phyloP scores from a whole-genome alignment of 2,113 vertebrate genomes.

The Dicaeum eximium region DNA sequence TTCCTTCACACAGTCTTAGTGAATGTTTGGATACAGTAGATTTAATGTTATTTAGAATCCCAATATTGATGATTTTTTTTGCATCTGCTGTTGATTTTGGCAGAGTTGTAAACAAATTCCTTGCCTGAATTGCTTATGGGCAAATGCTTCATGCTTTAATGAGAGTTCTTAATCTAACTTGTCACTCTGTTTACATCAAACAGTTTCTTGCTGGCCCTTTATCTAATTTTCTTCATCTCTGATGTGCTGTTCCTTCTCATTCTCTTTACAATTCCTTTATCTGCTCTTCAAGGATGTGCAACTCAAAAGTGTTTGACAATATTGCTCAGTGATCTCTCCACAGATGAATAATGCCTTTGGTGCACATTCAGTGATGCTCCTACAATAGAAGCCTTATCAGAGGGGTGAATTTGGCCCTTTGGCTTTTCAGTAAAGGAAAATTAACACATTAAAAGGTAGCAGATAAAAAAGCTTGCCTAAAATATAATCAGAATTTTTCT shows the following conservation, averaged over 20 bases:
- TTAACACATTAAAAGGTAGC: conserved; percentile 58
- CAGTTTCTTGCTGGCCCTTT: conserved; percentile 48
- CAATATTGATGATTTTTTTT: not conserved
- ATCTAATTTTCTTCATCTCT: conserved; percentile 53
- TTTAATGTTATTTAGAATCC: conserved; percentile 9
- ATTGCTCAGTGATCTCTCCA: not conserved
- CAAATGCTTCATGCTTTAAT: conserved; percentile 50
- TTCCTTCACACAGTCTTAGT: not conserved
- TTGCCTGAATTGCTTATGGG: conserved; percentile 25
- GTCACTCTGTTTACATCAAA: conserved; percentile 59
- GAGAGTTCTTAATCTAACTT: conserved; percentile 52
- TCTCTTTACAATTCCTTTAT: conserved; percentile 44
- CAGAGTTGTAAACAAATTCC: conserved; percentile 40
- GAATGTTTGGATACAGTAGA: not conserved
- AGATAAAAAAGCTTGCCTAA: conserved; percentile 38
- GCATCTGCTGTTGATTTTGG: conserved; percentile 50
- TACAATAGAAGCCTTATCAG: conserved; percentile 33
- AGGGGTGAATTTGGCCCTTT: conserved; percentile 23
- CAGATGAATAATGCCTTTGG: conserved; percentile 30
- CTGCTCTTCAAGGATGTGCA: conserved; percentile 28
- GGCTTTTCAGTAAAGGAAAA: conserved; percentile 30
- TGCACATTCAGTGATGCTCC: conserved; percentile 11
- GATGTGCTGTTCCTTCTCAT: conserved; percentile 37
- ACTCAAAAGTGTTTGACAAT: conserved; percentile 7
- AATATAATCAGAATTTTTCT: conserved; percentile 35